Percentiles rank a stretch among this genome's conserved stretches.
Evolutionary conservation across 2,888 invertebrate species (phyloP).

Genomic region (Osedax fenrisi): DNA sequence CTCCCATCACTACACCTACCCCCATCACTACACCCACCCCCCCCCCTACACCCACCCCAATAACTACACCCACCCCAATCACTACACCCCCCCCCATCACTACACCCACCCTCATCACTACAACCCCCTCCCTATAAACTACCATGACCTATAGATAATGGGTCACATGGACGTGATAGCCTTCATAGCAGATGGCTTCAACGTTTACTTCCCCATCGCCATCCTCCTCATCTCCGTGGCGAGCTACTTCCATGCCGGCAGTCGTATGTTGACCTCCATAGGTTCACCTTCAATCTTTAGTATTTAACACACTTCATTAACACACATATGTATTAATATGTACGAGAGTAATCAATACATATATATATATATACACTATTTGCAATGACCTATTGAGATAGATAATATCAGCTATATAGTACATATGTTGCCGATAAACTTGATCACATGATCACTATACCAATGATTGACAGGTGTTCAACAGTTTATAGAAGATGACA

Average conservation of each 20-base stretch:
- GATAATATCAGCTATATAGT: too few relatives aligned
- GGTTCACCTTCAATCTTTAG: too few relatives aligned
- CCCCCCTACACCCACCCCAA: neutral
- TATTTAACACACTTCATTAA: too few relatives aligned
- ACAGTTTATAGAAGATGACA: neutral
- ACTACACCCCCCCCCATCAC: neutral
- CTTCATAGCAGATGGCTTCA: constrained; percentile 91
- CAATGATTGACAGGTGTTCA: neutral
- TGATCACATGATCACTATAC: too few relatives aligned
- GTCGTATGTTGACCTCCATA: constrained; percentile 59
- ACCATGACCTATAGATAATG: constrained; percentile 61
- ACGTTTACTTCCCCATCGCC: constrained; percentile 95
- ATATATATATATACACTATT: too few relatives aligned
- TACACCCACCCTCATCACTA: neutral
- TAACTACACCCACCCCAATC: neutral
- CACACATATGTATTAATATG: too few relatives aligned
- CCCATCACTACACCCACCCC: neutral
- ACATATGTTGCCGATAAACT: too few relatives aligned
- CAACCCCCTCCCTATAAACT: neutral
- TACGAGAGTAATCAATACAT: too few relatives aligned
- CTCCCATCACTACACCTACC: neutral
- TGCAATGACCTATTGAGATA: too few relatives aligned
- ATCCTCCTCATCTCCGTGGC: constrained; percentile 82
- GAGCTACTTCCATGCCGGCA: constrained; percentile 84
- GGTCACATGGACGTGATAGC: constrained; percentile 97